Percentiles rank a stretch among this genome's conserved stretches.
phyloP scores from a whole-genome alignment of 2,113 vertebrate species.

The Archilochus colubris region DNA sequence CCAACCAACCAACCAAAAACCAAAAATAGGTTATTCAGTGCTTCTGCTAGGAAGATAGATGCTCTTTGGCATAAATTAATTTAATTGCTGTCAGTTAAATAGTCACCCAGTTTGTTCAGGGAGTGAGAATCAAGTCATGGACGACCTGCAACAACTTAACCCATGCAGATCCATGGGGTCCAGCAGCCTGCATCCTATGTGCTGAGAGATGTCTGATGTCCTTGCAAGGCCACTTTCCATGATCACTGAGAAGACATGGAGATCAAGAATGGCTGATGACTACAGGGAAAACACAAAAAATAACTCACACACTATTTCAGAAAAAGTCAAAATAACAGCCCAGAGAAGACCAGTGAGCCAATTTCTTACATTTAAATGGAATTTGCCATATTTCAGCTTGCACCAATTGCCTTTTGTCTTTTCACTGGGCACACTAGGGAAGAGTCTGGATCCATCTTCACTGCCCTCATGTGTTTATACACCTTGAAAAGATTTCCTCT shows the following conservation, averaged over 20 bases:
- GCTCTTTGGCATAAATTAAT: background rate
- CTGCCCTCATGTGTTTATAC: background rate
- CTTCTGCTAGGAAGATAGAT: background rate
- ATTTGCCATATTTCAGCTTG: background rate
- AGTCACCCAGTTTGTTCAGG: background rate
- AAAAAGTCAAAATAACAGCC: background rate
- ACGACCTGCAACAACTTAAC: background rate
- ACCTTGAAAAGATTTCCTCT: background rate
- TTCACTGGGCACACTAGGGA: background rate
- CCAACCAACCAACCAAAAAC: no score
- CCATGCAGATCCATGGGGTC: background rate
- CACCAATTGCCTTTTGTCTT: background rate
- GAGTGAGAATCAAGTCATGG: background rate
- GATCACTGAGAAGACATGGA: background rate
- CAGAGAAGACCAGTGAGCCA: background rate
- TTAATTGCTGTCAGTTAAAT: background rate
- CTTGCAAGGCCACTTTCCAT: background rate
- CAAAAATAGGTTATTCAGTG: background rate
- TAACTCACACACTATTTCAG: background rate
- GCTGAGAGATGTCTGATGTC: background rate
- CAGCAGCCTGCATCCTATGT: background rate
- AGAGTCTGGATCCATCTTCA: background rate
- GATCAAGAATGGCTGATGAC: background rate
- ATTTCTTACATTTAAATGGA: background rate
- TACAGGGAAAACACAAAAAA: accelerated